Conservation (phyloP, 2,888 invertebrate species). For the Rhaphigaster nebulosa region DNA sequence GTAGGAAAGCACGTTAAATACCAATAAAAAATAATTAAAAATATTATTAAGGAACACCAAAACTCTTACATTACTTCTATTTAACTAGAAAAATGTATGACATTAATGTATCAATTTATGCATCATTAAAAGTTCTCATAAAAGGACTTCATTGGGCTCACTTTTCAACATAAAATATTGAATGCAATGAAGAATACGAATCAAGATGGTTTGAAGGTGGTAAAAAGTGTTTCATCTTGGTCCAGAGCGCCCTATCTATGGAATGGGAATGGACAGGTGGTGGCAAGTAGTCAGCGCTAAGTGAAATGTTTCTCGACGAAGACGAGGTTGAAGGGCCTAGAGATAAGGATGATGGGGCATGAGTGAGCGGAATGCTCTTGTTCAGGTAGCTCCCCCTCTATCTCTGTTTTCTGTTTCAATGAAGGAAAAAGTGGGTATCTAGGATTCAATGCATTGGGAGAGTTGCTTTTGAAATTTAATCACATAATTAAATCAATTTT, state of each 20-base stretch:
- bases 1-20: too few relatives aligned
- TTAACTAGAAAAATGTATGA: too few relatives aligned
- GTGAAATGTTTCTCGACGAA: conserved; percentile 2
- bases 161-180: not conserved
- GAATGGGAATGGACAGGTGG: conserved; percentile 24
- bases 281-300: conserved; percentile 13
- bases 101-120: too few relatives aligned
- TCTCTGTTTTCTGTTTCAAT: not conserved
- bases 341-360: conserved; percentile 40
- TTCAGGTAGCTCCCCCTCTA: not conserved
- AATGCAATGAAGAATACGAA: not conserved
- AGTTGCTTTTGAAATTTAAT: too few relatives aligned
- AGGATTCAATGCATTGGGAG: not conserved
- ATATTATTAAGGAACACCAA: too few relatives aligned
- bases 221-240: not conserved
- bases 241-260: not conserved
- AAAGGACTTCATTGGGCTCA: too few relatives aligned
- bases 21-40: too few relatives aligned
- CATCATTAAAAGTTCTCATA: too few relatives aligned
- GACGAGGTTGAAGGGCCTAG: not conserved
- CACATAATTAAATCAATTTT: too few relatives aligned
- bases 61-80: too few relatives aligned
- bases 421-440: not conserved
- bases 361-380: not conserved
- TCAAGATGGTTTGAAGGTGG: not conserved